Base-by-base conservation (phyloP, 37 sponge, comb jelly and placozoan species). In the Crambe crambe region DNA sequence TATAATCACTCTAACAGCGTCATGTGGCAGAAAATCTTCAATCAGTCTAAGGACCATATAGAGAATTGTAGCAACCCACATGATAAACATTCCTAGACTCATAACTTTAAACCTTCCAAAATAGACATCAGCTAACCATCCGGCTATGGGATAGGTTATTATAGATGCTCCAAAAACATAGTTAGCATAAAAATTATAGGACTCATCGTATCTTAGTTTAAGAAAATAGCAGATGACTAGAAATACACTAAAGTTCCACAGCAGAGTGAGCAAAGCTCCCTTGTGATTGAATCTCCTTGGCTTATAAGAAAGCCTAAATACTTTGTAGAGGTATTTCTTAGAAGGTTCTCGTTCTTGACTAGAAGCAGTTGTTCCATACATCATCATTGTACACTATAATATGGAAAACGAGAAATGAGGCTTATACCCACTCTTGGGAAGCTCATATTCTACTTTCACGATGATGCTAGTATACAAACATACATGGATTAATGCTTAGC, bases 41-140 rank as follows among this genome's bases (percentile, higher is more conserved):
- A n/a, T n/a, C n/a, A n/a, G n/a, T n/a, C n/a, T n/a, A 47, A 12
- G 12, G 6, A 47, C 12, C 51, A 47, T 12, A 15, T 47, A 12
- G 12, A 60, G 17, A 6, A 25, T 25, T 6, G 23, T 40, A 40
- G 42, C 22, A 37, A 68, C 42, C 77, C 77, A 77, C 77, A 77
- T 62, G 15, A 77, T 56, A 2, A 32, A 12, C n/a, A 79, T 66
- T 68, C 56, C 21, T 68, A 61, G 29, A 8, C 56, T 37, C 5
- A 79, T 65, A 23, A 40, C 47, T 21, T 25, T 40, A 42, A 67
- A 66, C 23, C 80, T 38, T 1, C 80, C 80, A n/a, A 67, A 3
- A 26, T 68, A 26, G 34, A 67, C 69, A 67, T 79, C 80, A 37
- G 80, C 68, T 31, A 79, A 18, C 80, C 80, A 79, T 15, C 80